Conservation (phyloP, 1,140 invertebrate genomes). For the Drosophila auraria region DNA sequence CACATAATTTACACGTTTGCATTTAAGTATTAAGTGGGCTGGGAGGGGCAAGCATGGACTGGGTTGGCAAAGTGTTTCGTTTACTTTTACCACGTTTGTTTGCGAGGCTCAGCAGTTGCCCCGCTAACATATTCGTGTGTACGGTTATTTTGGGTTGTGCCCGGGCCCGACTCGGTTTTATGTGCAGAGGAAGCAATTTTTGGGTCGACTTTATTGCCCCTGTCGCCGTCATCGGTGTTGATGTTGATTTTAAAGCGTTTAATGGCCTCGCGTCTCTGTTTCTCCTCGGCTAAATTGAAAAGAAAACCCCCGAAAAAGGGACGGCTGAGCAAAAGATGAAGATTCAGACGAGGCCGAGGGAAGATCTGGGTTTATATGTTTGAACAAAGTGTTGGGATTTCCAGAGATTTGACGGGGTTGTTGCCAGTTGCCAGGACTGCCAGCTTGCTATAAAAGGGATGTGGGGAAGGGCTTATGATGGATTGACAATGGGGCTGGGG, state of each 20-base stretch:
- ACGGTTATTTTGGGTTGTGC: conserved; percentile 65
- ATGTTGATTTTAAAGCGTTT: conserved; percentile 83
- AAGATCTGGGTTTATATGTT: conserved; percentile 67
- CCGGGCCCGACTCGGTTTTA: conserved; percentile 64
- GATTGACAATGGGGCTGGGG: conserved; percentile 48
- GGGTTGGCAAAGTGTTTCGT: conserved; percentile 72
- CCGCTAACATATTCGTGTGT: conserved; percentile 38
- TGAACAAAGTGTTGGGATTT: conserved; percentile 77
- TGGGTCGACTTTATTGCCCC: conserved; percentile 82
- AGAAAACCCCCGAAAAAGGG: conserved; percentile 35
- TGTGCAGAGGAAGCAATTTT: conserved; percentile 80
- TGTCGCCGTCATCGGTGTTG: conserved; percentile 62
- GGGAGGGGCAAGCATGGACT: not conserved
- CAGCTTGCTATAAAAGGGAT: conserved; percentile 26
- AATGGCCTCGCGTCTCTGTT: conserved; percentile 53
- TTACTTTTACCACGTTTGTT: conserved; percentile 74
- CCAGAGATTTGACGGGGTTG: conserved; percentile 61
- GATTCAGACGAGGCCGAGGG: conserved; percentile 9
- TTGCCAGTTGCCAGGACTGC: conserved; percentile 14
- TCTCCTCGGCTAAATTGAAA: conserved; percentile 69
- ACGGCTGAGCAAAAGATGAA: conserved; percentile 24
- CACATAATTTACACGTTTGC: conserved; percentile 83
- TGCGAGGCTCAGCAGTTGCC: conserved; percentile 65
- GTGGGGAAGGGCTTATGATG: conserved; percentile 48
- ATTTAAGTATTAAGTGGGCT: conserved; percentile 82